Evolutionary conservation across 2,888 invertebrate genomes (phyloP).

Genomic region (Sussaba pulchella): DNA sequence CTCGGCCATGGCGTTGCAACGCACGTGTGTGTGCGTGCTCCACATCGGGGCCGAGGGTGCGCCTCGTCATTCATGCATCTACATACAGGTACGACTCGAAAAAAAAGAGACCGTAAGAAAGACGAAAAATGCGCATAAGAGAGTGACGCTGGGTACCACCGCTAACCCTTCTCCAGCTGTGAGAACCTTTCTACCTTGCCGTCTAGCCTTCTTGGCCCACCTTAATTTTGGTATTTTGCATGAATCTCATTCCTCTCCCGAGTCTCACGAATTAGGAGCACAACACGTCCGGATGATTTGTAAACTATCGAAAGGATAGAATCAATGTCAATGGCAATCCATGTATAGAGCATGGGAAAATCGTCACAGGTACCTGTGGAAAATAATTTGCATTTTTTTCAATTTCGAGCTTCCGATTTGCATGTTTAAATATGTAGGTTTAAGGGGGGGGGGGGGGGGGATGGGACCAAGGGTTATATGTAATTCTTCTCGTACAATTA

Average conservation of each 20-base stretch:
- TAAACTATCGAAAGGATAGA: conserved; percentile 11
- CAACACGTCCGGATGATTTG: conserved; percentile 6
- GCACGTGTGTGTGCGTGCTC: conserved; percentile 3
- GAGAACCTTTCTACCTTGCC: conserved; percentile 51
- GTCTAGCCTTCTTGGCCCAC: conserved; percentile 2
- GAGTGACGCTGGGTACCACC: conserved; percentile 38
- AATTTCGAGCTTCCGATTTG: conserved; percentile 29
- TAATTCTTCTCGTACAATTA: conserved; percentile 5
- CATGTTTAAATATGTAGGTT: conserved; percentile 65
- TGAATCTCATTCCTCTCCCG: conserved; percentile 13
- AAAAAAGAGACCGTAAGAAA: conserved; percentile 19
- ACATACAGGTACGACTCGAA: background rate
- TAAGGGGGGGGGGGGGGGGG: conserved; percentile 32
- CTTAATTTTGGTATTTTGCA: conserved; percentile 32
- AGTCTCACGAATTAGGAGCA: background rate
- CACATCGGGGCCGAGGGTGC: conserved; percentile 43
- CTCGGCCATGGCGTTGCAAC: conserved; percentile 3
- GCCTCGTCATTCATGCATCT: conserved; percentile 15
- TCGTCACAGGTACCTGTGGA: background rate
- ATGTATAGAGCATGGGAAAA: conserved; percentile 44
- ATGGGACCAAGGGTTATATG: conserved; percentile 11
- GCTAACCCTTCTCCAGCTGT: conserved; percentile 47
- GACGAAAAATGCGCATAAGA: conserved; percentile 31
- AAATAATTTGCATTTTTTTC: conserved; percentile 37
- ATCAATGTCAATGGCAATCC: conserved; percentile 19